A percentile compares a stretch with the other conserved stretches of the same genome.
These are phyloP conservation scores for Hystrix brachyura DNA, from an alignment of 2,113 vertebrate species.

Conservation along the genomic window DNA sequence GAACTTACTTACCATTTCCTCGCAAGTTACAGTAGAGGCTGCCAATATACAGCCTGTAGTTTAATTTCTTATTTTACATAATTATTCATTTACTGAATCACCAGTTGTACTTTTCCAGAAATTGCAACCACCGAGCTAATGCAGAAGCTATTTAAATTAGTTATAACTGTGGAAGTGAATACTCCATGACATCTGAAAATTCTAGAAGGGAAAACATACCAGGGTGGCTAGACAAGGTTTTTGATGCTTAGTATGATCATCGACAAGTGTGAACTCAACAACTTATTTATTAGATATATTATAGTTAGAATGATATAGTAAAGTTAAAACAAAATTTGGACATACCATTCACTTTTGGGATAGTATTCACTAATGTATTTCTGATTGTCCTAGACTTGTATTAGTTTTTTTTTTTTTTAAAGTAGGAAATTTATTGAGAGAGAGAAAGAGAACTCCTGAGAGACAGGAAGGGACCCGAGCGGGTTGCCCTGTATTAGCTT, in stretches of 20 bases:
- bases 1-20: background rate
- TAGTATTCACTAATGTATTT: background rate
- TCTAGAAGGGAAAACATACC: background rate
- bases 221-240: background rate
- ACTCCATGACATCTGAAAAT: constrained; percentile 39
- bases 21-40: background rate
- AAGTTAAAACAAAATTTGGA: constrained; percentile 33
- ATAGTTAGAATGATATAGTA: background rate
- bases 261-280: background rate
- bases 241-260: background rate
- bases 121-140: background rate
- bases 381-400: background rate
- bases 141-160: constrained; percentile 44
- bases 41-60: background rate
- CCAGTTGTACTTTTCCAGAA: background rate
- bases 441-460: too few relatives aligned
- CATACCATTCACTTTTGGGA: background rate
- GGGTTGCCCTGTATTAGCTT: background rate
- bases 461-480: too few relatives aligned
- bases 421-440: too few relatives aligned
- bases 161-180: constrained; percentile 26
- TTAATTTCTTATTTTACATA: background rate
- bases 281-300: background rate
- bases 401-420: background rate
- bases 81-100: constrained; percentile 20